A percentile compares a stretch with the other conserved stretches of the same genome.
These are phyloP conservation scores for Diplodus puntazzo DNA, from an alignment of 2,797 vertebrate species.

Conservation along the genomic window DNA sequence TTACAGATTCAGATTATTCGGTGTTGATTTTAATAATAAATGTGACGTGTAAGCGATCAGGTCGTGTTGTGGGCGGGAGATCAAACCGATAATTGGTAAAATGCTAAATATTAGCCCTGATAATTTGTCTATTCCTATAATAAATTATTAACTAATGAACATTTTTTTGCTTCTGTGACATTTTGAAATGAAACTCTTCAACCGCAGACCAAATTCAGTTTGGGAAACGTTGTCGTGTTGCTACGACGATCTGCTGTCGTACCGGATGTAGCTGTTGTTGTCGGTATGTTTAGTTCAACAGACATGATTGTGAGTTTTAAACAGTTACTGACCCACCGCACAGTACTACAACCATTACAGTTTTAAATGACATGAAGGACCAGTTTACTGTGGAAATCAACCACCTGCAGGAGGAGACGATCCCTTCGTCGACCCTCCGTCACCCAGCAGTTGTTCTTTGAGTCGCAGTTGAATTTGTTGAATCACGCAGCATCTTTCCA, in stretches of 20 bases:
- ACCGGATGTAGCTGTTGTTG: background rate
- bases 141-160: background rate
- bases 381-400: background rate
- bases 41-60: no score
- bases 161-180: background rate
- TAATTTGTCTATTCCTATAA: no score
- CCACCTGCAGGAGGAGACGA: background rate
- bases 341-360: background rate
- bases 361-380: background rate
- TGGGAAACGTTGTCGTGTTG: background rate
- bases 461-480: background rate
- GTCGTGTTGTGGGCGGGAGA: no score
- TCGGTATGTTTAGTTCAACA: background rate
- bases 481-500: background rate
- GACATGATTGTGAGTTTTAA: background rate
- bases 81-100: no score
- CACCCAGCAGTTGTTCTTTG: background rate
- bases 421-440: background rate
- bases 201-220: background rate
- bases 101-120: no score
- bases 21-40: no score
- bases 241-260: background rate
- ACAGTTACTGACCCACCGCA: background rate
- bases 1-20: no score
- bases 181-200: conserved; percentile 17